Evolutionary conservation across 2,113 vertebrate species (phyloP), one percentile per base, ranked within the genome.

Genomic region (Brachyhypopomus gauderio): DNA sequence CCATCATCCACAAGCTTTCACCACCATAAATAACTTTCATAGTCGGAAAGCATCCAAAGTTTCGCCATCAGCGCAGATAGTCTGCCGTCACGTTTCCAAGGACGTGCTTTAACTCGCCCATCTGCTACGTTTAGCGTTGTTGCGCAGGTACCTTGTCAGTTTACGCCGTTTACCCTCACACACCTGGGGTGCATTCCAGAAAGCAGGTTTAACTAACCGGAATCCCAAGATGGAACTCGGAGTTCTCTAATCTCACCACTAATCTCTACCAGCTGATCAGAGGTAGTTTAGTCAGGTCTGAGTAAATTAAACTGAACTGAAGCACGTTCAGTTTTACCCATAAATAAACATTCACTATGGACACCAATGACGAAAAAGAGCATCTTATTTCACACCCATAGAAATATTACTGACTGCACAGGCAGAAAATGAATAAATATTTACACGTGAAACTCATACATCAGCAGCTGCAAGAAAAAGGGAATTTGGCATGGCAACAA

Each of bases 361-460:
- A 58, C 56, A 45, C 56, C 56, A 58, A 58, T 58, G 56, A 58
- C 20, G 56, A 58, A 58, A 58, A 58, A 58, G 56, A 58, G 56
- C 56, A 58, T 58, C 16, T 58, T 58, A 58, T 58, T 58, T 58
- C 16, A 19, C 20, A 58, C 20, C 20, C 41, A 45, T 11, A 41
- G 38, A 41, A 41, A 41, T 41, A 45, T 45, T 45, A 45, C 41
- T 45, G 41, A 45, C 9, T 45, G 41, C 41, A 45, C 7, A 41
- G 3, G 38, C 38, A 41, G 41, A 5, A 45, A 45, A 5, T 45
- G 41, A 45, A 58, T 58, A 58, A 4, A 58, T 58, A 58, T 58
- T 58, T 62, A 62, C 5, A 62, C 60, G 7, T 62, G 25, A 23
- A 62, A 62, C 5, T 62, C 9, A 62, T 62, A 22, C 60, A 8